A percentile compares a stretch with the other conserved stretches of the same genome.
phyloP scores from a whole-genome alignment of 2,797 vertebrate species.

The Jordanella pulchra region DNA sequence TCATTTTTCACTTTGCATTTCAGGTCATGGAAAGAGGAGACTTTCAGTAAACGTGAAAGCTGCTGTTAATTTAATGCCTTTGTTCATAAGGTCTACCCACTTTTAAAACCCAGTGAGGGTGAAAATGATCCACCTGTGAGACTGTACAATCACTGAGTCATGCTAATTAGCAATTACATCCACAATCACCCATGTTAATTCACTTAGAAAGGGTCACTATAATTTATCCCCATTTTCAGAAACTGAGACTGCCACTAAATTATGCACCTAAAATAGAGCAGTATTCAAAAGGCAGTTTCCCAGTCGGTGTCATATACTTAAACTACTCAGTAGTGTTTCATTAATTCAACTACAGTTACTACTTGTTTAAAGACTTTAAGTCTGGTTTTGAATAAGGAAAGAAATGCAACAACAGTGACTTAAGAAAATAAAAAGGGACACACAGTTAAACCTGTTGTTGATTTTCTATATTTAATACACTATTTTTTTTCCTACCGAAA shows the following conservation, averaged over 20 bases:
- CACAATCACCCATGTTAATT: slow-evolving; percentile 74
- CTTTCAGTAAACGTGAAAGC: slow-evolving; percentile 29
- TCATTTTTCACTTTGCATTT: slow-evolving; percentile 48
- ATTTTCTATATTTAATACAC: background rate
- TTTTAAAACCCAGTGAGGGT: slow-evolving; percentile 43
- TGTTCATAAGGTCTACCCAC: slow-evolving; percentile 42
- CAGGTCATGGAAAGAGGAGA: slow-evolving; percentile 20
- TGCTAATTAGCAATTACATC: slow-evolving; percentile 76
- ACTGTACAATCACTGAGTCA: slow-evolving; percentile 65
- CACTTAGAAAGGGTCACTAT: slow-evolving; percentile 66
- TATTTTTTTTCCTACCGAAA: background rate
- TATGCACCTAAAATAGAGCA: slow-evolving; percentile 61
- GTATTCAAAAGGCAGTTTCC: slow-evolving; percentile 49
- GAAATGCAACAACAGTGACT: background rate
- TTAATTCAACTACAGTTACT: background rate
- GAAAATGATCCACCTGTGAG: slow-evolving; percentile 59
- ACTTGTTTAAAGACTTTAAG: background rate
- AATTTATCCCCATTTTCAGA: slow-evolving; percentile 70
- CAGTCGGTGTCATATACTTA: slow-evolving; percentile 14
- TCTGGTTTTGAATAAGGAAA: background rate
- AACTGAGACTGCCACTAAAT: slow-evolving; percentile 60
- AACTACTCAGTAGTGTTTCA: slow-evolving; percentile 3
- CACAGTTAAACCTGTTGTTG: background rate
- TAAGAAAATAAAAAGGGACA: background rate
- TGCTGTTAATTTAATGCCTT: slow-evolving; percentile 46